Evolutionary conservation across 2,797 vertebrate genomes (phyloP).

Genomic region (Chaetophractus vellerosus): DNA sequence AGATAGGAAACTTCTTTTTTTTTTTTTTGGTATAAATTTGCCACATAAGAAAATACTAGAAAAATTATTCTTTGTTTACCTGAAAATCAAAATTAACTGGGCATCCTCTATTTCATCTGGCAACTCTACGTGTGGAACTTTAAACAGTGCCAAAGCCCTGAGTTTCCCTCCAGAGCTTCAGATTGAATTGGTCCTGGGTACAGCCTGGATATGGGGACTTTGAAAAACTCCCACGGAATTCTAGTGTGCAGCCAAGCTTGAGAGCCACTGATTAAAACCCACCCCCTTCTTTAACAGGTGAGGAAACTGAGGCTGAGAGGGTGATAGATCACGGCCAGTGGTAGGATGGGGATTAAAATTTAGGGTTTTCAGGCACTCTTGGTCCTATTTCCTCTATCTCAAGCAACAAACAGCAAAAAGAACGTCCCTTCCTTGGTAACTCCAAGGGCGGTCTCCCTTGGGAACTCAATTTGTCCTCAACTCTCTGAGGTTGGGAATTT

Average conservation of each 20-base stretch:
- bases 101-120: neutral
- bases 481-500: neutral
- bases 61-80: neutral
- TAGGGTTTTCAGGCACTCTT: neutral
- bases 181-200: neutral
- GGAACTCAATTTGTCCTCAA: neutral
- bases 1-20: neutral
- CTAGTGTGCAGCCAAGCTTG: neutral
- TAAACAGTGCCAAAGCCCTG: neutral
- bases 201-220: neutral
- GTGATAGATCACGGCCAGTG: neutral
- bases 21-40: neutral
- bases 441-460: neutral
- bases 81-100: constrained; percentile 43
- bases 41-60: neutral
- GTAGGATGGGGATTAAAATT: neutral
- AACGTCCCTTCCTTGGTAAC: neutral
- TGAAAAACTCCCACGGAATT: neutral
- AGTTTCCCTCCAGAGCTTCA: neutral
- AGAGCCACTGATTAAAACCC: neutral
- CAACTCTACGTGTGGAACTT: neutral
- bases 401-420: neutral
- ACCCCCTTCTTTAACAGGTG: neutral
- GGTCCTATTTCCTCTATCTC: neutral
- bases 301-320: neutral